A percentile compares a stretch with the other conserved stretches of the same genome.
Conservation (phyloP, 2,888 invertebrate genomes). For the Volucella zonaria region DNA sequence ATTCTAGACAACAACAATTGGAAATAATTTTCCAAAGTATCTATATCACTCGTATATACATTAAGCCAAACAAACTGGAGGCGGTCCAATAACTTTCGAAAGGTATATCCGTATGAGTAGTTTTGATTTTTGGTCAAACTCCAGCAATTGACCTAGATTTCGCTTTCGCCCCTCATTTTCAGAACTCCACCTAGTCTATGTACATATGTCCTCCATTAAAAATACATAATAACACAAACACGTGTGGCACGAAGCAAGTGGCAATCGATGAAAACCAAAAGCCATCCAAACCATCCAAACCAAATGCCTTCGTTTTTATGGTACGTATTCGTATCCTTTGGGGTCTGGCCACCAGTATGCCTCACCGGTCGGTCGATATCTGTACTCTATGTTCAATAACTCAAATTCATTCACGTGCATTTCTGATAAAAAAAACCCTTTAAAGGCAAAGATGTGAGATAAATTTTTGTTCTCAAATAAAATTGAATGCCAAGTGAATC, state of each 20-base stretch:
- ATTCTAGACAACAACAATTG: conserved; percentile 11
- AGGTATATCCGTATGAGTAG: not conserved
- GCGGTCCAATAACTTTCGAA: conserved; percentile 32
- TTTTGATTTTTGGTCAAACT: conserved; percentile 36
- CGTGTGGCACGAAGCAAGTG: not conserved
- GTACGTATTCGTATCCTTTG: not conserved
- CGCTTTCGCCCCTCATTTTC: not conserved
- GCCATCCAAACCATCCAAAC: not conserved
- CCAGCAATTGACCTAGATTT: conserved; percentile 36
- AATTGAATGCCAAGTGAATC: conserved; percentile 62
- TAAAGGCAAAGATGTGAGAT: conserved; percentile 47
- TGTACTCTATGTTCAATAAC: conserved; percentile 28
- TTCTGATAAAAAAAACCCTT: conserved; percentile 24
- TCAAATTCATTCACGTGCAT: conserved; percentile 50
- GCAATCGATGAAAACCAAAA: not conserved
- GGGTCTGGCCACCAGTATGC: not conserved
- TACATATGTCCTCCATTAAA: conserved; percentile 18
- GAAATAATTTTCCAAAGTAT: conserved; percentile 26
- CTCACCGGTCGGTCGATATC: not conserved
- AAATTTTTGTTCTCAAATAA: conserved; percentile 27
- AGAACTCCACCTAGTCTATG: not conserved
- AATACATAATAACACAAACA: conserved; percentile 23
- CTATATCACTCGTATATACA: conserved; percentile 7
- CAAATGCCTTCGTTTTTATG: conserved; percentile 1
- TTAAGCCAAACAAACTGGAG: too few species aligned